Evolutionary conservation across 2,113 vertebrate genomes (phyloP).

Genomic region (Protomyctophum bolini): DNA sequence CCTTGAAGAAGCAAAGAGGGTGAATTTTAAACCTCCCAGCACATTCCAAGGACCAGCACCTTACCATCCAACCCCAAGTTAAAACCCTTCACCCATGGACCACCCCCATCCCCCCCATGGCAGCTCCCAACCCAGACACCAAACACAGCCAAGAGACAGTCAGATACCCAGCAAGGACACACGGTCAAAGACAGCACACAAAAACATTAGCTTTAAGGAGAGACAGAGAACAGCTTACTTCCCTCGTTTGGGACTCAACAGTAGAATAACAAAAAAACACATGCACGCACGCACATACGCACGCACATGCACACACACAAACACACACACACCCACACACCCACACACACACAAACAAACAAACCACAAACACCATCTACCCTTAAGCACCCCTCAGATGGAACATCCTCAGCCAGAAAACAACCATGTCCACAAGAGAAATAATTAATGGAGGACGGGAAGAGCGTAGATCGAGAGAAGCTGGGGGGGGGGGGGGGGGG

Average conservation of each 20-base stretch:
- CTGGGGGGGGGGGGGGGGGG: too few species aligned
- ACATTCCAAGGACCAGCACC: slow-evolving; percentile 30
- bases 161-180: slow-evolving; percentile 64
- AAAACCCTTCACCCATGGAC: slow-evolving; percentile 9
- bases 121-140: slow-evolving; percentile 66
- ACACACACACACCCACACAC: too few species aligned
- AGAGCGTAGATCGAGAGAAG: too few species aligned
- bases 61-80: neutral
- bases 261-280: too few species aligned
- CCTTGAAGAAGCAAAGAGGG: too few species aligned
- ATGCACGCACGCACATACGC: too few species aligned
- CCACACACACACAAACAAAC: neutral
- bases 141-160: slow-evolving; percentile 75
- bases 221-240: too few species aligned
- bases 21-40: slow-evolving; percentile 29
- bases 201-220: slow-evolving; percentile 51
- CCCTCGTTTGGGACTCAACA: too few species aligned
- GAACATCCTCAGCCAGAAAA: slow-evolving; percentile 24
- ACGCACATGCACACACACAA: too few species aligned
- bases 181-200: slow-evolving; percentile 57
- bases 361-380: slow-evolving; percentile 18
- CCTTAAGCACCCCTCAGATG: slow-evolving; percentile 34
- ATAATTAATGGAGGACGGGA: too few species aligned
- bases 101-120: slow-evolving; percentile 31
- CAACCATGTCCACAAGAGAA: neutral